phyloP scores from a whole-genome alignment of 1,140 invertebrate genomes.

The Grapholita molesta region DNA sequence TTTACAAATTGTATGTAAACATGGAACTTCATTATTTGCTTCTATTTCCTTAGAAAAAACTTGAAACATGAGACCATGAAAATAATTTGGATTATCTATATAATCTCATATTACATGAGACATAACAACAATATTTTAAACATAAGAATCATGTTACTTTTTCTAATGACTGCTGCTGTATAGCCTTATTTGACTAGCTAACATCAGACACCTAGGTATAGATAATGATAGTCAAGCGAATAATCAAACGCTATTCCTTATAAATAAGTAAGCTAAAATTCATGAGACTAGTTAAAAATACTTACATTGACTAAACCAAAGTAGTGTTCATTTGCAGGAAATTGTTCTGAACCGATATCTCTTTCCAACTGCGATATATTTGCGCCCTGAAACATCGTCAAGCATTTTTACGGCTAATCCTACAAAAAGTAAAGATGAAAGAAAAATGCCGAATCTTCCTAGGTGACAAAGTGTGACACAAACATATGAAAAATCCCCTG shows the following conservation, averaged over 20 bases:
- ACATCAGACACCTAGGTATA: not conserved
- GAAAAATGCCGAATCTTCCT: constrained; percentile 28
- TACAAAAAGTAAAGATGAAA: not conserved
- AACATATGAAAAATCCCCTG: not conserved
- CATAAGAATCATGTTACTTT: no score
- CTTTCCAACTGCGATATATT: constrained; percentile 98
- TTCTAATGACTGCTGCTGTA: no score
- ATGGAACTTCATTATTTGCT: no score
- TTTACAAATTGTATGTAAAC: no score
- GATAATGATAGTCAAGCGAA: not conserved
- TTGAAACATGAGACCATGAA: no score
- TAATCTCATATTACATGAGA: no score
- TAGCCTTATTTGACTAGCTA: no score
- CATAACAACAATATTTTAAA: no score
- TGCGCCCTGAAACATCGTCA: constrained; percentile 87
- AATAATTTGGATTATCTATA: no score
- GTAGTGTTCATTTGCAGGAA: constrained; percentile 98
- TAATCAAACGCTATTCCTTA: not conserved
- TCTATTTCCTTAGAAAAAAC: no score
- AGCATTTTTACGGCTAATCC: not conserved
- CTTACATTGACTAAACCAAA: constrained; percentile 99
- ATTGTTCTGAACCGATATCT: constrained; percentile 98
- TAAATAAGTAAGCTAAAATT: no score
- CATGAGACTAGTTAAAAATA: constrained; percentile 38
- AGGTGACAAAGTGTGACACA: not conserved